A percentile compares a stretch with the other conserved stretches of the same genome.
Conservation (phyloP, 2,888 invertebrate genomes). For the Halictus quadricinctus region DNA sequence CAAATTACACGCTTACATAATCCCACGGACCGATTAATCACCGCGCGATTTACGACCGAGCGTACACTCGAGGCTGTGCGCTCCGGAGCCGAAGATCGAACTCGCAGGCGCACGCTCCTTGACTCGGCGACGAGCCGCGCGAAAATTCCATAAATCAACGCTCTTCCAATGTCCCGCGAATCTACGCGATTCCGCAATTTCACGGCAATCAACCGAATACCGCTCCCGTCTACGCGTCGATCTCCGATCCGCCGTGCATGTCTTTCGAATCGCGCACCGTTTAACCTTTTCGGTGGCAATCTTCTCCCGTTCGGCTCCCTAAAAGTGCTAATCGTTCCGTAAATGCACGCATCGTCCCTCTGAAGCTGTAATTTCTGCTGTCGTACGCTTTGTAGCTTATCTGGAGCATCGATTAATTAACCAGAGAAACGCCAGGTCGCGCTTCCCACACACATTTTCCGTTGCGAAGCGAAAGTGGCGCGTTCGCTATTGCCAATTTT, state of each 20-base stretch:
- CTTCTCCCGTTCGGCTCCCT: not conserved
- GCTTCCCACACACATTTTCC: not conserved
- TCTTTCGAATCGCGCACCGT: not conserved
- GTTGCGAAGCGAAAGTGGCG: not conserved
- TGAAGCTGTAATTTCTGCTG: not conserved
- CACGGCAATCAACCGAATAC: not conserved
- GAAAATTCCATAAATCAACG: constrained; percentile 68
- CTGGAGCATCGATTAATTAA: not conserved
- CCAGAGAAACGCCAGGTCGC: not conserved
- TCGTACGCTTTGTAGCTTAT: not conserved
- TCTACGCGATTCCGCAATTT: constrained; percentile 21
- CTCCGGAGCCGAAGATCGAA: not conserved
- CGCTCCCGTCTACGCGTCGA: not conserved
- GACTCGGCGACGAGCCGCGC: constrained; percentile 6
- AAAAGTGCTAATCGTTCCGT: not conserved
- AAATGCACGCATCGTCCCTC: not conserved
- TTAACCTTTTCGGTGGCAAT: not conserved
- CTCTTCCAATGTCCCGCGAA: constrained; percentile 4
- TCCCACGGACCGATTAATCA: constrained; percentile 76
- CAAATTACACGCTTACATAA: constrained; percentile 74
- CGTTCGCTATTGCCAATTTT: not conserved
- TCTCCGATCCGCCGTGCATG: not conserved
- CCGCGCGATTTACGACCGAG: constrained; percentile 74
- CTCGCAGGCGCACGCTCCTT: not conserved
- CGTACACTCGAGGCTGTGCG: constrained; percentile 40